Percentiles rank a stretch among this genome's conserved stretches.
Evolutionary conservation across 2,113 vertebrate genomes (phyloP).

Genomic region (Oophaga pumilio): DNA sequence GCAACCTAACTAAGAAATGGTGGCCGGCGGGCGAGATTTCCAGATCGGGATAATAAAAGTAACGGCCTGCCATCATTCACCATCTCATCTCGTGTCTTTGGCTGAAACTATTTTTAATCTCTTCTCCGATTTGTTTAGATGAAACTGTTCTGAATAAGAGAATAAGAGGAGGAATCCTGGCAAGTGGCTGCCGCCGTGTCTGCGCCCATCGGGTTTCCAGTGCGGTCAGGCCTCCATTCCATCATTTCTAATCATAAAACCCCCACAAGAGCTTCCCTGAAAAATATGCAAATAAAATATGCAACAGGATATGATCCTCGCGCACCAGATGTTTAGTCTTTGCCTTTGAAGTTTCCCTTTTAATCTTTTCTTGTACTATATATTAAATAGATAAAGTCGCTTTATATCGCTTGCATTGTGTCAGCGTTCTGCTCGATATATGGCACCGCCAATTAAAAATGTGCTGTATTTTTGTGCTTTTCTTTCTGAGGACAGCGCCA

Average conservation of each 20-base stretch:
- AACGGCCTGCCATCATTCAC: conserved; percentile 74
- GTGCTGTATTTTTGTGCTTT: background rate
- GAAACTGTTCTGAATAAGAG: conserved; percentile 72
- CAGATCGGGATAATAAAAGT: background rate
- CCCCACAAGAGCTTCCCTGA: conserved; percentile 22
- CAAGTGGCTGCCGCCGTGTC: conserved; percentile 28
- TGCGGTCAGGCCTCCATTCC: conserved; percentile 37
- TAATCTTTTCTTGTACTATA: conserved; percentile 38
- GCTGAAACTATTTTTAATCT: conserved; percentile 80
- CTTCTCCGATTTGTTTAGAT: conserved; percentile 76
- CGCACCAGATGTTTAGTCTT: conserved; percentile 47
- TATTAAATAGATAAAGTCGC: conserved; percentile 27
- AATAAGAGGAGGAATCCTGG: conserved; percentile 61
- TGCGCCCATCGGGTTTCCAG: conserved; percentile 23
- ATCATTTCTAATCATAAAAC: conserved; percentile 35
- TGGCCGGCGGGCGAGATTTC: background rate
- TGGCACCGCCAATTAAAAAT: background rate
- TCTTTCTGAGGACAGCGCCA: background rate
- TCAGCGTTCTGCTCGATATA: background rate
- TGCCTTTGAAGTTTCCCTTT: conserved; percentile 41
- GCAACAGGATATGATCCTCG: conserved; percentile 45
- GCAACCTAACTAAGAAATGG: background rate
- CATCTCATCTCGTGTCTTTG: conserved; percentile 74
- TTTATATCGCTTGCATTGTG: conserved; percentile 10
- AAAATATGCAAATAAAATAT: conserved; percentile 54